Percentiles rank a stretch among this genome's conserved stretches.
phyloP scores from a whole-genome alignment of 2,797 vertebrate genomes.

The Phylloscopus collybita region DNA sequence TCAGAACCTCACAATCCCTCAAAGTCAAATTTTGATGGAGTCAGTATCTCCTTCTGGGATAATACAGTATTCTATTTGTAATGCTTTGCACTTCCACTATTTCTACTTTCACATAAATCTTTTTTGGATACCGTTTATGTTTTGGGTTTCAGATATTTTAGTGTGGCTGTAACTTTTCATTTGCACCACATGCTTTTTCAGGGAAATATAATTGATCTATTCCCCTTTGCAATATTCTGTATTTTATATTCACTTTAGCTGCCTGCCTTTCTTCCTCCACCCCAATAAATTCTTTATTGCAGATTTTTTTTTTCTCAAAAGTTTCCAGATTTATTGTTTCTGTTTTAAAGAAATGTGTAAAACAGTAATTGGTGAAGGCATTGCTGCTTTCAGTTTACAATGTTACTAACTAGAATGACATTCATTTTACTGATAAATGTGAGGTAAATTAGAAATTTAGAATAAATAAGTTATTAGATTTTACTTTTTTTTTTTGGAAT shows the following conservation, averaged over 20 bases:
- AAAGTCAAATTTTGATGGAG: neutral
- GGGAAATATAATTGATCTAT: neutral
- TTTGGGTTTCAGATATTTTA: neutral
- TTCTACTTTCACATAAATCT: neutral
- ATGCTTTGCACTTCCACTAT: neutral
- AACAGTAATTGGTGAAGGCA: neutral
- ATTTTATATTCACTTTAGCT: slow-evolving; percentile 9
- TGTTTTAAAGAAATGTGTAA: neutral
- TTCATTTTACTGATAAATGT: neutral
- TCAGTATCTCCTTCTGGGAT: neutral
- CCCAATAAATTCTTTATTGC: neutral
- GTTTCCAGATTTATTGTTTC: neutral
- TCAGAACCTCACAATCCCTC: neutral
- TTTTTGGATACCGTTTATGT: neutral
- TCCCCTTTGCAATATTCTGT: neutral
- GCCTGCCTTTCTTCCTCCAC: neutral
- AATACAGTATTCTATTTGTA: neutral
- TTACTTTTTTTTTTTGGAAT: neutral
- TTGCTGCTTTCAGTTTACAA: neutral
- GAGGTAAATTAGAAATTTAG: neutral
- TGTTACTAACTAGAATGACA: neutral
- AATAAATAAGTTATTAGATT: neutral
- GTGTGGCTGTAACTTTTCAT: neutral
- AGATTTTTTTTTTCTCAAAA: slow-evolving; percentile 6
- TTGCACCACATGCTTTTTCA: neutral